These are phyloP conservation scores for Teleogryllus occipitalis DNA, from an alignment of 1,140 invertebrate genomes.

Conservation along the genomic window DNA sequence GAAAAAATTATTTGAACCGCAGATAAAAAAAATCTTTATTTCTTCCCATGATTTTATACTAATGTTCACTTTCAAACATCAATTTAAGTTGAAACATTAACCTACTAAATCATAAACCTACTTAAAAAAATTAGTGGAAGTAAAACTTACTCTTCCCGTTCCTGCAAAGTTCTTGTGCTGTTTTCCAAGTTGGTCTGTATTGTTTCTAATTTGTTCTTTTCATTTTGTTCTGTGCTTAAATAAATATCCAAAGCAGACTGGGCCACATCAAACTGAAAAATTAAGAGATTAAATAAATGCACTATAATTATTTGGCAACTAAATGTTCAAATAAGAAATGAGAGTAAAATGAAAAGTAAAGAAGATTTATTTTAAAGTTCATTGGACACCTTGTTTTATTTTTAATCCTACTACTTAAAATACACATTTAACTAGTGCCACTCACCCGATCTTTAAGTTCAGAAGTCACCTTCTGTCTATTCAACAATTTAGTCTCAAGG, in stretches of 20 bases:
- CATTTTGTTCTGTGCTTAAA: conserved; percentile 63
- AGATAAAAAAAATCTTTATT: no score
- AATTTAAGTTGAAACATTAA: no score
- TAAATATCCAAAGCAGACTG: conserved; percentile 78
- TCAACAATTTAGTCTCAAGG: conserved; percentile 56
- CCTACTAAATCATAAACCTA: no score
- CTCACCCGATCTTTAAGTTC: conserved; percentile 57
- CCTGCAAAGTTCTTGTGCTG: conserved; percentile 27
- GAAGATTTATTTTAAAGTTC: no score
- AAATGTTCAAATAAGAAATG: no score
- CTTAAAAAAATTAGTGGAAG: no score
- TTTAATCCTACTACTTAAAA: not conserved
- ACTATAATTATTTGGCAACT: not conserved
- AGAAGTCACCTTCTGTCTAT: conserved; percentile 60
- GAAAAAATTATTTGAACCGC: no score
- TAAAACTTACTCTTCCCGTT: conserved; percentile 20
- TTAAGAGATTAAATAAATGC: not conserved
- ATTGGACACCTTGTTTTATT: no score
- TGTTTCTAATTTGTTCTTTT: conserved; percentile 61
- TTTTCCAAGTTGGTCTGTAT: conserved; percentile 39
- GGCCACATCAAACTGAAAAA: conserved; percentile 53
- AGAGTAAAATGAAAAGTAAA: no score
- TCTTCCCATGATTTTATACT: no score
- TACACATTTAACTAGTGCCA: not conserved
- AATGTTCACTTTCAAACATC: no score